A percentile compares a stretch with the other conserved stretches of the same genome.
These are phyloP conservation scores for Thelaira solivaga DNA, from an alignment of 2,888 invertebrate species.

Conservation along the genomic window DNA sequence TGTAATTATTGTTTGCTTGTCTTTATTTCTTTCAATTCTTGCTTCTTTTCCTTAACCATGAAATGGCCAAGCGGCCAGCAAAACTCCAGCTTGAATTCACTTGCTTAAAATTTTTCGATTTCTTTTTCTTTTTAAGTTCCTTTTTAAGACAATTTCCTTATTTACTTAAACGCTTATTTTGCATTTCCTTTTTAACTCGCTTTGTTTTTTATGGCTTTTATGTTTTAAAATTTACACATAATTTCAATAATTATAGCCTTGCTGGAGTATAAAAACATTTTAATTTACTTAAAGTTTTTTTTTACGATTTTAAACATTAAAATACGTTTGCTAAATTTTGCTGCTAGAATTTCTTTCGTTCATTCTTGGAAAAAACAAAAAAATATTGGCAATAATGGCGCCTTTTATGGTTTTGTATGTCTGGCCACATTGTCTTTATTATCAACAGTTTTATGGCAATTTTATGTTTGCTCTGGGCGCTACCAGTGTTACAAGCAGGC, in stretches of 20 bases:
- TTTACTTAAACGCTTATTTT: conserved; percentile 2
- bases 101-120: conserved; percentile 14
- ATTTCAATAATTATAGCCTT: too few relatives aligned
- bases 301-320: background rate
- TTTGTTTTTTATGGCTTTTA: too few relatives aligned
- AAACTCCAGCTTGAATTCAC: conserved; percentile 7
- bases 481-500: too few relatives aligned
- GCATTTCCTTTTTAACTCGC: conserved; percentile 24
- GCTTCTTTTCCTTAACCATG: conserved; percentile 26
- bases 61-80: conserved; percentile 27
- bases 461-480: too few relatives aligned
- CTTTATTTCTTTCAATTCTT: too few relatives aligned
- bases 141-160: conserved; percentile 12
- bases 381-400: background rate
- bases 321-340: background rate
- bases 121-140: background rate
- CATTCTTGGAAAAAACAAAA: background rate
- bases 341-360: background rate
- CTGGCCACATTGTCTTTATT: conserved; percentile 33
- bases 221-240: background rate
- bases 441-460: conserved; percentile 42
- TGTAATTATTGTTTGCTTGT: conserved; percentile 15
- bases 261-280: too few relatives aligned
- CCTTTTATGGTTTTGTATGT: conserved; percentile 32
- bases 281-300: background rate